These are phyloP conservation scores for Colletes gigas DNA, from an alignment of 1,140 invertebrate genomes.

Conservation along the genomic window DNA sequence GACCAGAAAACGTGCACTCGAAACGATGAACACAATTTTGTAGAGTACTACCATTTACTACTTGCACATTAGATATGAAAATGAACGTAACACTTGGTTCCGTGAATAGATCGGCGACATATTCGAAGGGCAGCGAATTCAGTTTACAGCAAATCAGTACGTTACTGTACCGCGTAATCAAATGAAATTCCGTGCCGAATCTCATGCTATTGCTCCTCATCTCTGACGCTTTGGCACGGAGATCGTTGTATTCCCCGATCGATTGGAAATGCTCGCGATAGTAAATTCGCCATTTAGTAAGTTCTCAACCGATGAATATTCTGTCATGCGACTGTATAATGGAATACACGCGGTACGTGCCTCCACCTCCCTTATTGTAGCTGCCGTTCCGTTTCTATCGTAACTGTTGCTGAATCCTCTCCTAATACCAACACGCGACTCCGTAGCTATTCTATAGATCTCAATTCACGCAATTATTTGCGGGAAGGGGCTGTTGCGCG, in stretches of 20 bases:
- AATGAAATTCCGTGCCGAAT: constrained; percentile 38
- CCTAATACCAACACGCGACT: constrained; percentile 41
- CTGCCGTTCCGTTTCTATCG: constrained; percentile 40
- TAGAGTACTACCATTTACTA: too few relatives aligned
- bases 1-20: too few relatives aligned
- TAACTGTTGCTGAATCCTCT: constrained; percentile 35
- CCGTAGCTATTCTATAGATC: constrained; percentile 51
- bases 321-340: constrained; percentile 48
- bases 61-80: too few relatives aligned
- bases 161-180: constrained; percentile 50
- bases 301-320: constrained; percentile 63
- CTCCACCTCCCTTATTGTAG: constrained; percentile 54
- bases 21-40: too few relatives aligned
- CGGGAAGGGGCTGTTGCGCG: constrained; percentile 35
- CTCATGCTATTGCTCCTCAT: neutral
- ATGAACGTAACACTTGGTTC: neutral
- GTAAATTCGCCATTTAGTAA: constrained; percentile 62
- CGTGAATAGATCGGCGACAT: too few relatives aligned
- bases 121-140: neutral
- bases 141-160: constrained; percentile 25
- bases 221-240: neutral
- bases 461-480: constrained; percentile 61
- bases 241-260: constrained; percentile 49
- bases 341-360: constrained; percentile 39
- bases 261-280: constrained; percentile 38